These are phyloP conservation scores for Nyctibius grandis DNA, from an alignment of 2,797 vertebrate species.

Conservation along the genomic window DNA sequence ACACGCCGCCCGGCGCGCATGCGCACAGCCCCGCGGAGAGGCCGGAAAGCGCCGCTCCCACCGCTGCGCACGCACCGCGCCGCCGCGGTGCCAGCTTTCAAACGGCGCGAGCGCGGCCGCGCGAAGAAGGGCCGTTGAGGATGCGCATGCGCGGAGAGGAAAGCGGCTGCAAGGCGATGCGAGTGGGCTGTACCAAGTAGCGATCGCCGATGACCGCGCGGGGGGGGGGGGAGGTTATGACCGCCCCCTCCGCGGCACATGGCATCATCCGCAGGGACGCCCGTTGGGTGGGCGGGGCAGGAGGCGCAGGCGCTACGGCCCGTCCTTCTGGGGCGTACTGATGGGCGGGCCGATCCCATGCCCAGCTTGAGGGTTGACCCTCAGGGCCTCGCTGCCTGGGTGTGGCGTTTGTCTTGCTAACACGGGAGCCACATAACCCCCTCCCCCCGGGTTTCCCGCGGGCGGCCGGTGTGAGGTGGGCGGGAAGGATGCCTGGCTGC, in stretches of 20 bases:
- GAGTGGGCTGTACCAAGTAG: not conserved
- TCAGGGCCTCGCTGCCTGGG: not conserved
- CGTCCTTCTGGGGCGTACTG: no score
- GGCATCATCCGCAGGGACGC: not conserved
- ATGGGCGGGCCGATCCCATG: no score
- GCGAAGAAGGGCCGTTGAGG: rapidly evolving
- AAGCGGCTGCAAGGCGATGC: rapidly evolving
- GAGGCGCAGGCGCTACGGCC: rapidly evolving
- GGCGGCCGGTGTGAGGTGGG: not conserved
- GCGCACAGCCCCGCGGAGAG: not conserved
- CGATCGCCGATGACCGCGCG: rapidly evolving
- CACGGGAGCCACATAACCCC: rapidly evolving
- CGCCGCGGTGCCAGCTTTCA: rapidly evolving
- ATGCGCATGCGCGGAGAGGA: rapidly evolving
- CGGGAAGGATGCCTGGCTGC: not conserved
- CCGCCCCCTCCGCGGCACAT: not conserved
- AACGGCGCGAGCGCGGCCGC: not conserved
- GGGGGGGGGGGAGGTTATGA: rapidly evolving
- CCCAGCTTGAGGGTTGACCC: rapidly evolving
- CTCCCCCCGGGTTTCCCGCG: not conserved
- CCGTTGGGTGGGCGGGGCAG: not conserved
- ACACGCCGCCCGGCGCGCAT: rapidly evolving
- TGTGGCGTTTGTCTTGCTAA: no score
- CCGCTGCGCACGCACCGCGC: not conserved
- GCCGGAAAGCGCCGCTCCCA: no score